These are phyloP conservation scores for Sarcophaga rosellei DNA, from an alignment of 2,888 invertebrate genomes.

Conservation along the genomic window DNA sequence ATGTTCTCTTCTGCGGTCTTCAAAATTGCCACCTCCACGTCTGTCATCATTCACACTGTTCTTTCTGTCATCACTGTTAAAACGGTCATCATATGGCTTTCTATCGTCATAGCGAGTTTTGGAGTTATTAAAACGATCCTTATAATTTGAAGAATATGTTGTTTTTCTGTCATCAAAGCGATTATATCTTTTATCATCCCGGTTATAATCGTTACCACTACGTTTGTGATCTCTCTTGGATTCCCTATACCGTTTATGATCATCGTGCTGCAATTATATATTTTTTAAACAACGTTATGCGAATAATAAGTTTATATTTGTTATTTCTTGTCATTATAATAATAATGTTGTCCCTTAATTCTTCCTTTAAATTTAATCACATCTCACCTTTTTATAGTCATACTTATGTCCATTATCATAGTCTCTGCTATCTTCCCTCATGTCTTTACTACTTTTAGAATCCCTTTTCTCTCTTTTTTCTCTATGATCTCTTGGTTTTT, in stretches of 20 bases:
- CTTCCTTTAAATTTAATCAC: neutral
- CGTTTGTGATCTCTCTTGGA: conserved; percentile 61
- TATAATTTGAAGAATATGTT: conserved; percentile 36
- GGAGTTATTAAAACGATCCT: conserved; percentile 53
- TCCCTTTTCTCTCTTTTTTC: conserved; percentile 59
- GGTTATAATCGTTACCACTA: conserved; percentile 56
- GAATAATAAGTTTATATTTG: neutral
- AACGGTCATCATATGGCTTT: conserved; percentile 68
- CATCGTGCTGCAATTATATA: conserved; percentile 36
- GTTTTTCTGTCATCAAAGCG: conserved; percentile 66
- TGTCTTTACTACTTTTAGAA: conserved; percentile 42
- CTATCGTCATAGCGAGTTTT: conserved; percentile 68
- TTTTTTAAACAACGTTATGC: neutral
- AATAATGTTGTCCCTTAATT: neutral
- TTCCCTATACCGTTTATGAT: conserved; percentile 64
- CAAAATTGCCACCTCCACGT: conserved; percentile 40
- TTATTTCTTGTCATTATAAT: neutral
- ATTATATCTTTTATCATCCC: conserved; percentile 71
- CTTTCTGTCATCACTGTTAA: conserved; percentile 62
- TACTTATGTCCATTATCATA: conserved; percentile 57
- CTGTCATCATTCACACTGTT: conserved; percentile 62
- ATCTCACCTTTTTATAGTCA: conserved; percentile 63
- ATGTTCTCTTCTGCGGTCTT: conserved; percentile 62
- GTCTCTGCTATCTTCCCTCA: conserved; percentile 46
- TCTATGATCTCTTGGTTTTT: conserved; percentile 49